Evolutionary conservation across 2,888 invertebrate species (phyloP), one percentile per base, ranked within the genome.

Genomic region (Micoletzkya japonica): DNA sequence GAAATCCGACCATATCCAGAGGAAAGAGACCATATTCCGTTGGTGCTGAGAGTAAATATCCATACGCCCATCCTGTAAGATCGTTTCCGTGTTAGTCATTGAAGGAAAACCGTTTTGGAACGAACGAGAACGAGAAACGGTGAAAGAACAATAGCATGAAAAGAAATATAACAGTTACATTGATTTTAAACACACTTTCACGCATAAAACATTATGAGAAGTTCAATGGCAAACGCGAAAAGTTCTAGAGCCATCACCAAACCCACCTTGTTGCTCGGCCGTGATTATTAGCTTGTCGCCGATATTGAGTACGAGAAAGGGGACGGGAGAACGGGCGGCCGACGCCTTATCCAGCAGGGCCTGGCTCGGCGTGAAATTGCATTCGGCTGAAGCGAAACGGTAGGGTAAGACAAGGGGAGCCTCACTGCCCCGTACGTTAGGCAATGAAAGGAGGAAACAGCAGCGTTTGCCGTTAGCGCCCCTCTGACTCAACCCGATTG

Each of bases 181-280:
- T 14, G 10, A 20, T 44, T 44, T 10, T 20, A 10, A 44, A 44
- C 20, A 14, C 10, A 14, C 20, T 10, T 14, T 44, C 44, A 44
- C 10, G 44, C 44, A 44, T 44, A 50, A 50, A 26, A 56, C 14
- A 26, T 56, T n/a, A 4, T 14, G 28, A 56, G n/a, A 59, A 34
- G 3, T 58, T n/a, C n/a, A n/a, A n/a, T n/a, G n/a, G n/a, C n/a
- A n/a, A n/a, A n/a, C n/a, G n/a, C n/a, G n/a, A n/a, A n/a, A n/a
- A 34, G 26, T 34, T 4, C 4, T 34, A 7, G 24, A 34, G 1
- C 4, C 36, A 37, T 59, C 6, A 37, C 1, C 26, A 24, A 32
- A 59, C 66, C 60, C 32, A 74, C 74, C 74, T n/a, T 70, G 71
- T 30, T 70, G 56, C 57, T 72, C 69, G 14, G 70, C 68, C 14